Evolutionary conservation across 2,113 vertebrate species (phyloP).

Genomic region (Salminus brasiliensis): DNA sequence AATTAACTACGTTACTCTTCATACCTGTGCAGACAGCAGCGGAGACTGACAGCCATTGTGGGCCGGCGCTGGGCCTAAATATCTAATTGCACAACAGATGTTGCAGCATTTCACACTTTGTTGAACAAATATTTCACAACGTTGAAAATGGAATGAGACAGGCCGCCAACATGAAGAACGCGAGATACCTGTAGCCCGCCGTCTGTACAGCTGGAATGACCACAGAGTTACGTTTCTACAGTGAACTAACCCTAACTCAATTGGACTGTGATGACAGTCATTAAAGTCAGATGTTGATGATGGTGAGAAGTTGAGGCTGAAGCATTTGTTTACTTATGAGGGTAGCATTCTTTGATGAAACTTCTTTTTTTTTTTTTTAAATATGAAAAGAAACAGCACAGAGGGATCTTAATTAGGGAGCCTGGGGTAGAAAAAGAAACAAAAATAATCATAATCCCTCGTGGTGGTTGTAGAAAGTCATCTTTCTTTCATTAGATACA

Average conservation of each 20-base stretch:
- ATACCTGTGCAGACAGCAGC: constrained; percentile 43
- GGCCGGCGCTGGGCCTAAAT: constrained; percentile 50
- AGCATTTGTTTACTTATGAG: constrained; percentile 32
- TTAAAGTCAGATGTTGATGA: not conserved
- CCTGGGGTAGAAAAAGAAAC: constrained; percentile 23
- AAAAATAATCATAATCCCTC: constrained; percentile 42
- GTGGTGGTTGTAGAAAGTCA: constrained; percentile 15
- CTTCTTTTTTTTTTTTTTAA: constrained; percentile 13
- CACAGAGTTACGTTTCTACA: constrained; percentile 12
- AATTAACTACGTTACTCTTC: constrained; percentile 53
- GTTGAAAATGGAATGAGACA: constrained; percentile 34
- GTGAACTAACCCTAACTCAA: not conserved
- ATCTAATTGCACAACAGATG: constrained; percentile 60
- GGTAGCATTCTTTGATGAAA: constrained; percentile 11
- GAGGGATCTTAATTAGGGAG: constrained; percentile 34
- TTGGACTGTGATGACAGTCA: not conserved
- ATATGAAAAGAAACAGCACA: constrained; percentile 2
- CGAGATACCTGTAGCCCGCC: constrained; percentile 42
- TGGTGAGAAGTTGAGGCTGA: constrained; percentile 3
- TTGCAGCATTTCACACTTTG: constrained; percentile 58
- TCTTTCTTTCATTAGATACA: constrained; percentile 14
- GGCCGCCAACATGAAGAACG: constrained; percentile 7
- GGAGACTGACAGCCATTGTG: constrained; percentile 50
- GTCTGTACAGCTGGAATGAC: constrained; percentile 33
- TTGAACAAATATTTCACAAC: constrained; percentile 55